A percentile compares a stretch with the other conserved stretches of the same genome.
Evolutionary conservation across 2,888 invertebrate species (phyloP).

Genomic region (Drosophila anomelani): DNA sequence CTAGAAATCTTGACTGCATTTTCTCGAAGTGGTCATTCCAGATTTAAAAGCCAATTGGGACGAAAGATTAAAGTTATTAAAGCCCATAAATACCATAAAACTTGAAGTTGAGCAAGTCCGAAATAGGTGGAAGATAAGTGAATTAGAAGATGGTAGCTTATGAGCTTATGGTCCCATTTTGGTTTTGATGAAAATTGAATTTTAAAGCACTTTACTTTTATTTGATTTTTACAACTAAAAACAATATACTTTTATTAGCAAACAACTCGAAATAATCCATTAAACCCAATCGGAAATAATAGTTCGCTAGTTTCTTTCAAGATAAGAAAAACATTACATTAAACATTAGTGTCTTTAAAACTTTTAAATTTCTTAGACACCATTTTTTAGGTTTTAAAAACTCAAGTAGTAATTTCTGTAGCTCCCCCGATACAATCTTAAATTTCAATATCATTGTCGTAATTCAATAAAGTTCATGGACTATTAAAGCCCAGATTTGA

Average conservation of each 20-base stretch:
- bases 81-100: slow-evolving; percentile 15
- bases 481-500: slow-evolving; percentile 32
- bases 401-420: neutral
- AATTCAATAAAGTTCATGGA: slow-evolving; percentile 11
- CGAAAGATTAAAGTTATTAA: slow-evolving; percentile 20
- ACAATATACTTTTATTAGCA: no score
- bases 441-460: neutral
- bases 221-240: neutral
- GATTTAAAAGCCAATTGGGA: slow-evolving; percentile 33
- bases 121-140: neutral
- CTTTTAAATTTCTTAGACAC: no score
- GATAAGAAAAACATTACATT: no score
- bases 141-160: neutral
- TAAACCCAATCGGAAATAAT: neutral
- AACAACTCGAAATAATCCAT: neutral
- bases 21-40: slow-evolving; percentile 40
- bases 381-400: neutral
- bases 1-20: slow-evolving; percentile 27
- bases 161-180: neutral
- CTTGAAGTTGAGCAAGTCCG: neutral
- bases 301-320: no score
- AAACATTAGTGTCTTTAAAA: no score
- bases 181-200: neutral
- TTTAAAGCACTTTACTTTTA: neutral
- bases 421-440: neutral